Evolutionary conservation across 2,888 invertebrate genomes (phyloP).

Genomic region (Nomada flava): DNA sequence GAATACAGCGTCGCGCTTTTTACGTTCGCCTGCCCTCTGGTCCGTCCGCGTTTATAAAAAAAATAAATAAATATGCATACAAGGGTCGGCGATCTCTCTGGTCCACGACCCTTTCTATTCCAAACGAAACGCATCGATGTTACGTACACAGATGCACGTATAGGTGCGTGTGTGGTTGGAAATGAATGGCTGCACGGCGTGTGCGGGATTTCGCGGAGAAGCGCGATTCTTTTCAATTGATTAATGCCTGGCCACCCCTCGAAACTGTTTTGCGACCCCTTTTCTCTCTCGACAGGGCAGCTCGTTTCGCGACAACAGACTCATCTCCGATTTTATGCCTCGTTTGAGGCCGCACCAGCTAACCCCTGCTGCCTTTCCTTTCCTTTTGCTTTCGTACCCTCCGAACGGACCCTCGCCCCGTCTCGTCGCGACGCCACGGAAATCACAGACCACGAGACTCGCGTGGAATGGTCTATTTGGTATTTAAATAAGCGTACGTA

Average conservation of each 20-base stretch:
- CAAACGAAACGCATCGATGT: background rate
- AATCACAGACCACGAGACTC: slow-evolving; percentile 71
- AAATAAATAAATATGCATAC: no score
- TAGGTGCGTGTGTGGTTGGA: slow-evolving; percentile 12
- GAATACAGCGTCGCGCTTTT: no score
- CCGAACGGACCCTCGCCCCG: slow-evolving; percentile 44
- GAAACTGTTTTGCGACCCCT: slow-evolving; percentile 65
- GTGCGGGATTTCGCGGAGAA: slow-evolving; percentile 4
- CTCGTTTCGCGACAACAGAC: slow-evolving; percentile 70
- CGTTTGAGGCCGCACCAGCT: slow-evolving; percentile 68
- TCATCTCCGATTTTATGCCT: slow-evolving; percentile 77
- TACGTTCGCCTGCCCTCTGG: no score
- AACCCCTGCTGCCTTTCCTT: slow-evolving; percentile 39
- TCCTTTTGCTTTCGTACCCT: slow-evolving; percentile 26
- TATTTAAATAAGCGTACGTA: slow-evolving; percentile 72
- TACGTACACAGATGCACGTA: background rate
- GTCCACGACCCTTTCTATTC: background rate
- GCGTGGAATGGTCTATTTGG: slow-evolving; percentile 68
- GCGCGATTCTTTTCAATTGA: slow-evolving; percentile 71
- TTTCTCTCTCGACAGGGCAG: slow-evolving; percentile 17
- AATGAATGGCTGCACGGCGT: slow-evolving; percentile 1
- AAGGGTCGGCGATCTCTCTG: background rate
- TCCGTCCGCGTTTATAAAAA: no score
- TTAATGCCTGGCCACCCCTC: slow-evolving; percentile 69
- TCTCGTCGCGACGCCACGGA: slow-evolving; percentile 48